These are phyloP conservation scores for Camptogramma bilineatum DNA, from an alignment of 2,888 invertebrate species.

Conservation along the genomic window DNA sequence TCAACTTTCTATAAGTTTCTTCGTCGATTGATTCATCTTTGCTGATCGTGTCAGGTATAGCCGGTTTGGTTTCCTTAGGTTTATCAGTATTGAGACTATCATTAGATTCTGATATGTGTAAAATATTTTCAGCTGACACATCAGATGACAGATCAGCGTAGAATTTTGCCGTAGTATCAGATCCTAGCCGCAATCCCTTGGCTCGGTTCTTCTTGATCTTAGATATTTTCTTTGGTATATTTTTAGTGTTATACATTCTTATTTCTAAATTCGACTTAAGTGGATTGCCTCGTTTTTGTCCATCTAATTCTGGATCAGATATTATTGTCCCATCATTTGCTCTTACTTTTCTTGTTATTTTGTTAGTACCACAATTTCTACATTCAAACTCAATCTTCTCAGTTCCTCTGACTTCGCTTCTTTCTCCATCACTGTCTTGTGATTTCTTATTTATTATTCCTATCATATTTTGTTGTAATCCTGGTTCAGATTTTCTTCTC, in stretches of 20 bases:
- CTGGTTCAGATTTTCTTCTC: conserved; percentile 90
- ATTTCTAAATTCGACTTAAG: conserved; percentile 78
- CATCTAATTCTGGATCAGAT: conserved; percentile 73
- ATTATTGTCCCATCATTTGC: conserved; percentile 61
- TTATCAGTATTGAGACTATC: conserved; percentile 85
- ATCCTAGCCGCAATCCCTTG: conserved; percentile 77
- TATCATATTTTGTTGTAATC: conserved; percentile 77
- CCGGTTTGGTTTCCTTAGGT: conserved; percentile 54
- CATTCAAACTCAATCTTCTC: conserved; percentile 82
- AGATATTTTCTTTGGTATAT: conserved; percentile 89
- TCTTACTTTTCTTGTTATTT: conserved; percentile 68
- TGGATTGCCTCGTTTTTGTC: conserved; percentile 54
- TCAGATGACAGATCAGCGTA: conserved; percentile 88
- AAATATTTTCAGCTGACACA: conserved; percentile 85
- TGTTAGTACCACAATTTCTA: conserved; percentile 78
- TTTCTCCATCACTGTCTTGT: conserved; percentile 72
- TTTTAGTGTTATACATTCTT: conserved; percentile 88
- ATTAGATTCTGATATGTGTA: conserved; percentile 88
- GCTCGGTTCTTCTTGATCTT: conserved; percentile 89
- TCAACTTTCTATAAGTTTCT: conserved; percentile 78
- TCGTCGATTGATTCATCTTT: conserved; percentile 80
- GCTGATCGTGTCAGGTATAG: conserved; percentile 63
- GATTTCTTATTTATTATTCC: conserved; percentile 66
- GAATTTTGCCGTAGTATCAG: conserved; percentile 87
- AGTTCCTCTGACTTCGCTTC: conserved; percentile 63